Evolutionary conservation across 2,888 invertebrate species (phyloP).

Genomic region (Pammene fasciana): DNA sequence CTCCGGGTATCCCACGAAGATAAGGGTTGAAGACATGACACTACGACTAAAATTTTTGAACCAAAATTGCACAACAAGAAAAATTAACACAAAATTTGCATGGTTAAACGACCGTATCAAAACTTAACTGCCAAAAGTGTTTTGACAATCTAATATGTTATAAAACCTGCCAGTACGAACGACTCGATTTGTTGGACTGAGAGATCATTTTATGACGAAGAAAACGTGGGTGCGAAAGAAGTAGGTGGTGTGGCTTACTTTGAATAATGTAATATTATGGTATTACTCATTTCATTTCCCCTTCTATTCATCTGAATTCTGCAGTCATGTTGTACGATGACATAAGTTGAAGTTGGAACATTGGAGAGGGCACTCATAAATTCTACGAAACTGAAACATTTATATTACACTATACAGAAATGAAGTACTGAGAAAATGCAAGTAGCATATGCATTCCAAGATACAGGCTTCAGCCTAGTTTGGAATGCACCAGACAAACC

Average conservation of each 20-base stretch:
- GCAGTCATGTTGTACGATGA: background rate
- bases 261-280: slow-evolving; percentile 51
- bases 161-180: slow-evolving; percentile 61
- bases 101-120: slow-evolving; percentile 42
- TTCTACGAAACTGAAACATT: no score
- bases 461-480: no score
- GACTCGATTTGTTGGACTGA: slow-evolving; percentile 64
- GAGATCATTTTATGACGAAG: slow-evolving; percentile 64
- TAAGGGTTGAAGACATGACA: slow-evolving; percentile 85
- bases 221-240: slow-evolving; percentile 67
- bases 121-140: slow-evolving; percentile 23
- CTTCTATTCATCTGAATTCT: slow-evolving; percentile 41
- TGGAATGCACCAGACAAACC: no score
- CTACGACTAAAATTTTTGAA: slow-evolving; percentile 52
- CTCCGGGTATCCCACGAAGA: slow-evolving; percentile 83
- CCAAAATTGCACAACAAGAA: slow-evolving; percentile 51
- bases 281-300: slow-evolving; percentile 62
- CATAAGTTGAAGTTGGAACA: no score
- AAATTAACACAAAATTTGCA: slow-evolving; percentile 44
- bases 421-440: no score
- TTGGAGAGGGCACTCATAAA: no score
- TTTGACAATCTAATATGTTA: slow-evolving; percentile 13
- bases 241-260: slow-evolving; percentile 67
- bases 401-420: no score
- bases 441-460: no score